A percentile compares a stretch with the other conserved stretches of the same genome.
Evolutionary conservation across 1,140 invertebrate genomes (phyloP).

Genomic region (Triops cancriformis): DNA sequence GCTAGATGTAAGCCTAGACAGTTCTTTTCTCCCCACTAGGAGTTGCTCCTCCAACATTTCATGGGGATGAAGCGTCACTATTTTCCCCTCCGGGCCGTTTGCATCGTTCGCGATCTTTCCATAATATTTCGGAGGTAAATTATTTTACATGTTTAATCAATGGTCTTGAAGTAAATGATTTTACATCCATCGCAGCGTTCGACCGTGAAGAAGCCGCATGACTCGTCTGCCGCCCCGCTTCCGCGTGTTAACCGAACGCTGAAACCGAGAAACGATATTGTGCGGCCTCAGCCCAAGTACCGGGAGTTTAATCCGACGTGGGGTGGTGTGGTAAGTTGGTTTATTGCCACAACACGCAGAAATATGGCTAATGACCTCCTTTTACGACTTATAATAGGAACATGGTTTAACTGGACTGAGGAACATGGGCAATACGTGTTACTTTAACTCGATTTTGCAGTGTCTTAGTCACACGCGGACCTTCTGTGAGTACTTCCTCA

Average conservation of each 20-base stretch:
- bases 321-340: background rate
- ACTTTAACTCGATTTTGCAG: conserved; percentile 55
- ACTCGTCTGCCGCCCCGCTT: background rate
- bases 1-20: background rate
- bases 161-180: no score
- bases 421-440: conserved; percentile 52
- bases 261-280: background rate
- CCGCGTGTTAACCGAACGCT: background rate
- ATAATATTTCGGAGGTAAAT: background rate
- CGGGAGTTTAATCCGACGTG: background rate
- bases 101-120: background rate
- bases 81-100: background rate
- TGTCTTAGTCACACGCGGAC: conserved; percentile 63
- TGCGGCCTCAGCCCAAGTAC: background rate
- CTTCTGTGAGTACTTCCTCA: conserved; percentile 63
- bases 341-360: background rate
- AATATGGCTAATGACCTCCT: conserved; percentile 17
- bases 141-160: no score
- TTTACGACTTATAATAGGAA: conserved; percentile 19
- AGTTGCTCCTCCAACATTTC: background rate
- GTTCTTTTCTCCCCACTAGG: background rate
- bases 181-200: background rate
- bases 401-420: conserved; percentile 41
- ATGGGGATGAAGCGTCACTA: background rate
- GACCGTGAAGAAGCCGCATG: background rate